Evolutionary conservation across 2,797 vertebrate genomes (phyloP), one percentile per base, ranked within the genome.

Genomic region (Borostomias antarcticus): DNA sequence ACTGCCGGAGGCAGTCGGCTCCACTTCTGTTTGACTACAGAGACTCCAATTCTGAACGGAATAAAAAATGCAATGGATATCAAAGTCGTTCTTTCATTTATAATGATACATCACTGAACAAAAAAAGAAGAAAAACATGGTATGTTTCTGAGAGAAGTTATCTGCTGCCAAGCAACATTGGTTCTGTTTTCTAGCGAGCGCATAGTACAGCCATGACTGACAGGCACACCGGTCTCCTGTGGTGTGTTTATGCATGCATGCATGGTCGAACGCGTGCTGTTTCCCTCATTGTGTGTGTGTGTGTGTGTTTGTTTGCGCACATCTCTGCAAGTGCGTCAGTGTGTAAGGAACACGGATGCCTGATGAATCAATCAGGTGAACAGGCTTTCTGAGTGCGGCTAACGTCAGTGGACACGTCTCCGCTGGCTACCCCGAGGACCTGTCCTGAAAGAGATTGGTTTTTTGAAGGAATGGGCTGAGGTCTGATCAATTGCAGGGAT

Each of bases 211-310:
- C n/a, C n/a, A 17, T 51, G 79, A 86, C 62, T 86, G 85, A 82
- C 83, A 78, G 82, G 48, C 48, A 64, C 66, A 69, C 58, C 72
- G 59, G 62, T 75, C 75, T 78, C 64, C 67, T 64, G 15, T 60
- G 29, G 25, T 60, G 72, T 87, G 80, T 56, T 86, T 83, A 80
- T 80, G 75, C 72, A 80, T 89, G 75, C 79, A 77, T 76, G 70
- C n/a, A n/a, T 45, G 13, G 13, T 45, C 13, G 40, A 45, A 45
- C 40, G n/a, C 6, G 37, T 15, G 37, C 11, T 40, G 40, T 45
- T 45, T 45, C 13, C 40, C 40, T 45, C 40, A n/a, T 67, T 73
- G 66, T 80, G 78, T 83, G 69, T 73, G 66, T 80, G 78, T 83
- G 70, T 61, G 69, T 37, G 30, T n/a, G 30, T 64, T 4, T 79